These are phyloP conservation scores for Stenotaenia linearis DNA, from an alignment of 2,888 invertebrate genomes.

Conservation along the genomic window DNA sequence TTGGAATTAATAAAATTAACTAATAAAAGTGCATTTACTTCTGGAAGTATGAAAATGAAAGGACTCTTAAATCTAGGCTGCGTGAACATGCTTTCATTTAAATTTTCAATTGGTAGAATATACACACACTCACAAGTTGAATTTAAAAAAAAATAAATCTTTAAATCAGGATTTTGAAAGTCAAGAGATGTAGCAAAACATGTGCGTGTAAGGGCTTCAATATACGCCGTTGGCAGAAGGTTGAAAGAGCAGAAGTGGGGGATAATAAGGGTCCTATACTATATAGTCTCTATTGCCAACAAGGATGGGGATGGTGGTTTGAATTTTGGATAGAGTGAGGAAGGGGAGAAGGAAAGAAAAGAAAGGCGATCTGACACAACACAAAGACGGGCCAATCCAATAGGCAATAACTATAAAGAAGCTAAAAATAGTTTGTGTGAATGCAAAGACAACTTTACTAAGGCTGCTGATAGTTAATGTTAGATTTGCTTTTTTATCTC, in stretches of 20 bases:
- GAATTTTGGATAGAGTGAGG: constrained; percentile 12
- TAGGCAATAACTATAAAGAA: constrained; percentile 6
- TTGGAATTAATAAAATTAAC: too few species aligned
- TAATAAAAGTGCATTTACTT: background rate
- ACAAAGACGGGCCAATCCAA: background rate
- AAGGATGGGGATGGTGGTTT: background rate
- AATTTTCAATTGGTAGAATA: background rate
- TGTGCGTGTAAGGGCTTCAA: constrained; percentile 17
- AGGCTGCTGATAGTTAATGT: background rate
- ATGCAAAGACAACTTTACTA: background rate
- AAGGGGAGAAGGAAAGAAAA: constrained; percentile 17
- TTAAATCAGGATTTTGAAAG: constrained; percentile 7
- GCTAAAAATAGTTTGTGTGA: constrained; percentile 15
- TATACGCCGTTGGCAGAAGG: constrained; percentile 20
- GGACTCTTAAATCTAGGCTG: background rate
- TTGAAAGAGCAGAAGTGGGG: constrained; percentile 24
- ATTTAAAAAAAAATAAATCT: background rate
- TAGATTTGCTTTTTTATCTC: background rate
- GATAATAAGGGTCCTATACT: constrained; percentile 26
- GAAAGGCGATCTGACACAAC: constrained; percentile 21
- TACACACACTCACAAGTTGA: background rate
- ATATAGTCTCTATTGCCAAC: constrained; percentile 5
- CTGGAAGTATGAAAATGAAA: background rate
- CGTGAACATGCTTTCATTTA: background rate
- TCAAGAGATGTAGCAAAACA: constrained; percentile 26